Evolutionary conservation across 2,888 invertebrate species (phyloP), one percentile per base, ranked within the genome.

Genomic region (Cheilosia urbana): DNA sequence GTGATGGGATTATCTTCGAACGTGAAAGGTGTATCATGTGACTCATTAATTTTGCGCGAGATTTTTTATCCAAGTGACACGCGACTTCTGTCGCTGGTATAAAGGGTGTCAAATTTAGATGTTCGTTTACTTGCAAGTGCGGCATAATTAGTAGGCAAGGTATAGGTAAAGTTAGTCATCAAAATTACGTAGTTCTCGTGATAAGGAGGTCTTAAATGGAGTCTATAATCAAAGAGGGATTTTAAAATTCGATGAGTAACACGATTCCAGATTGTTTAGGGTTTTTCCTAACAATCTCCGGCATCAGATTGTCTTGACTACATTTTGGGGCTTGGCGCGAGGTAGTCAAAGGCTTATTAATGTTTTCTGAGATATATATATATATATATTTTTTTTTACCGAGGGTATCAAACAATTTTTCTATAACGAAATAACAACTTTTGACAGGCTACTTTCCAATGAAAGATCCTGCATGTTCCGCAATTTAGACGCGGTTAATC

Each of bases 41-140:
- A 81, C 85, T 85, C 85, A 85, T 85, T 85, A 85, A 72, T 68
- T 40, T 47, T n/a, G 15, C 63, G 47, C 13, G 40, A 68, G 34
- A 7, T 24, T 66, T 21, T 21, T 63, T 65, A 45, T 19, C 13
- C 60, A 42, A 68, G 40, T 76, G 81, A 49, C 85, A 81, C 81
- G 85, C 66, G 81, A 68, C 85, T 60, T 53, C 45, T 40, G 15
- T 51, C 30, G 47, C 51, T 51, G 9, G n/a, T 11, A 11, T 37
- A 21, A 21, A 19, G 30, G 24, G 62, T 73, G 66, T 76, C 62
- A 76, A 69, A 37, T 76, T 68, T 53, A 17, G n/a, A 40, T 45
- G 21, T 11, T 69, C 13, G 5, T 37, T 47, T 47, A 15, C 15
- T 30, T 68, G 55, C 24, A 30, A 57, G 34, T 45, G 34, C 3